phyloP scores from a whole-genome alignment of 2,888 invertebrate species.

The Platypus cylindrus region DNA sequence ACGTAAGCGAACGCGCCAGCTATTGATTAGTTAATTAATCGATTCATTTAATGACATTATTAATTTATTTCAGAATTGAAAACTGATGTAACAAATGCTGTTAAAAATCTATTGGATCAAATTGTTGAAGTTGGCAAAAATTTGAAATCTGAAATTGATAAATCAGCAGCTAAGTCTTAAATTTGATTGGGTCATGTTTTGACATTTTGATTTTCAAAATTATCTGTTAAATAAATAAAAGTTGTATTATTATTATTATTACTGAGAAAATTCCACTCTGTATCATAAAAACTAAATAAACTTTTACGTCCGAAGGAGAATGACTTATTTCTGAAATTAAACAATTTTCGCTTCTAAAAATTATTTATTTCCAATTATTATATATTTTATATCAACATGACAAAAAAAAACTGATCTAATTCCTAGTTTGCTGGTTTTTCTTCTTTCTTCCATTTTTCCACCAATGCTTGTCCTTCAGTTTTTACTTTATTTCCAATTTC shows the following conservation, averaged over 20 bases:
- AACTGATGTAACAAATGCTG: constrained; percentile 19
- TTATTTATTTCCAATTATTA: too few relatives aligned
- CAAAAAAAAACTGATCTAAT: background rate
- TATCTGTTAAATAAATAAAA: too few relatives aligned
- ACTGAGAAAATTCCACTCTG: too few relatives aligned
- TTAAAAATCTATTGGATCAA: constrained; percentile 21
- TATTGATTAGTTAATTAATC: background rate
- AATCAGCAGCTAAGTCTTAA: constrained; percentile 13
- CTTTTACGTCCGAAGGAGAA: too few relatives aligned
- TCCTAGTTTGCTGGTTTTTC: too few relatives aligned
- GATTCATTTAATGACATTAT: background rate
- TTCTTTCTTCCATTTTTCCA: constrained; percentile 19
- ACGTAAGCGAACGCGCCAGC: constrained; percentile 20
- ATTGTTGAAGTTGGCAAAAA: constrained; percentile 21
- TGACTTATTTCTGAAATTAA: too few relatives aligned
- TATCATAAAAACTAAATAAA: too few relatives aligned
- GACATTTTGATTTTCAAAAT: too few relatives aligned
- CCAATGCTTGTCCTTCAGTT: constrained; percentile 18
- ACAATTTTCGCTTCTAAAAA: too few relatives aligned
- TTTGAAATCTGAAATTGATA: constrained; percentile 18
- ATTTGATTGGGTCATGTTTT: too few relatives aligned
- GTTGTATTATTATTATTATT: too few relatives aligned
- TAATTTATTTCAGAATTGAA: constrained; percentile 20
- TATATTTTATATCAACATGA: too few relatives aligned
- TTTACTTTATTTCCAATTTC: constrained; percentile 22